A percentile compares a stretch with the other conserved stretches of the same genome.
phyloP scores from a whole-genome alignment of 2,113 vertebrate genomes.

The Opisthocomus hoazin region DNA sequence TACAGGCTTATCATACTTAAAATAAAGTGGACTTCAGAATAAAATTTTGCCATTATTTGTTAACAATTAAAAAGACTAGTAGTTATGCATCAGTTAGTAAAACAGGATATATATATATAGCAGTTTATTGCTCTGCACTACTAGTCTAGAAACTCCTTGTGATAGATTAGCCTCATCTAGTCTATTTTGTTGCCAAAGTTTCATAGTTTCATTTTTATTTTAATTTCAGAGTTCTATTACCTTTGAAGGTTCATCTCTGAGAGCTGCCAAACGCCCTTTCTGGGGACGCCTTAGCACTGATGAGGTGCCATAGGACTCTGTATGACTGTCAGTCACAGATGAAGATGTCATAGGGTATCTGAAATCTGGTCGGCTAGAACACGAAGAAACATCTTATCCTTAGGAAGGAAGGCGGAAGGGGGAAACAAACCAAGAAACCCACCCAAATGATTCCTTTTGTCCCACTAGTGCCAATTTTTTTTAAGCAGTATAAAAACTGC shows the following conservation, averaged over 20 bases:
- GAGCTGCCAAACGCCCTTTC: constrained; percentile 87
- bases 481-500: neutral
- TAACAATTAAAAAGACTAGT: neutral
- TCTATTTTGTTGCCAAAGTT: neutral
- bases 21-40: neutral
- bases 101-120: neutral
- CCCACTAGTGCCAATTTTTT: neutral
- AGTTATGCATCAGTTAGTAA: neutral
- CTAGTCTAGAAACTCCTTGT: neutral
- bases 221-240: constrained; percentile 50
- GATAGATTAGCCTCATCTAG: neutral
- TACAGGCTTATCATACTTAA: neutral
- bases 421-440: neutral
- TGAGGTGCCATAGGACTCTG: constrained; percentile 79
- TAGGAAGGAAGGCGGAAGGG: neutral
- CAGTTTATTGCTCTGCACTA: neutral
- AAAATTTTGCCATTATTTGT: neutral
- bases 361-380: constrained; percentile 85
- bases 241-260: constrained; percentile 94
- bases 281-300: constrained; percentile 87
- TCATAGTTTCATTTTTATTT: neutral
- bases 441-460: neutral
- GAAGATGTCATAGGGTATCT: constrained; percentile 82
- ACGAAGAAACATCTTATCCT: neutral
- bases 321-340: constrained; percentile 80